Percentiles rank a stretch among this genome's conserved stretches.
Conservation (phyloP, 2,113 vertebrate species). For the Canis aureus region DNA sequence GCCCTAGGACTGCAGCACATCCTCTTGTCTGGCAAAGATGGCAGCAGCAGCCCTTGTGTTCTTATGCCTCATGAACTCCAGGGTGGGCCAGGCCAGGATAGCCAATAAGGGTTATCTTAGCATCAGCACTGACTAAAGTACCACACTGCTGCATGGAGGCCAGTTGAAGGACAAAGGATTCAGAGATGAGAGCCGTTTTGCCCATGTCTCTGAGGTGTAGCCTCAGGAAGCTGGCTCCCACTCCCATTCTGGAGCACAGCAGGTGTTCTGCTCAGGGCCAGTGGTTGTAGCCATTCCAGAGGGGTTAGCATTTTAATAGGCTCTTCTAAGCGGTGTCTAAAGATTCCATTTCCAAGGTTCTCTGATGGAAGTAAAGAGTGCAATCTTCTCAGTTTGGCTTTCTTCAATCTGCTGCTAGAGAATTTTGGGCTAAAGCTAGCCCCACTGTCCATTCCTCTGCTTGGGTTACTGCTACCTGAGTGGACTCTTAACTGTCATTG, state of each 20-base stretch:
- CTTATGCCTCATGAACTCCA: constrained; percentile 52
- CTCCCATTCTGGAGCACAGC: background rate
- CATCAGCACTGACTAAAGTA: background rate
- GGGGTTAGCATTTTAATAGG: background rate
- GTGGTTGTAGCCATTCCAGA: background rate
- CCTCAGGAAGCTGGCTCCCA: background rate
- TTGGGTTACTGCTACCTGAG: background rate
- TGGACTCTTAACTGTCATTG: background rate
- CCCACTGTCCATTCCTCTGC: background rate
- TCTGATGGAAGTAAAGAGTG: background rate
- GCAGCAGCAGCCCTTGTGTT: background rate
- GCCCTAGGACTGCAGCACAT: background rate
- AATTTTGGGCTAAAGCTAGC: background rate
- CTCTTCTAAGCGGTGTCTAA: background rate
- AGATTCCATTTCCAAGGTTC: background rate
- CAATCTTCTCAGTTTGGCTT: background rate
- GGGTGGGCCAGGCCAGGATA: background rate
- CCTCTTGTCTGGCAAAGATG: background rate
- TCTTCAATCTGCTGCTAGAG: background rate
- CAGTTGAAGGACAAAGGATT: constrained; percentile 58
- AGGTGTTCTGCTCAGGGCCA: background rate
- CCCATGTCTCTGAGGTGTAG: background rate
- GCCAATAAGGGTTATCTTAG: constrained; percentile 42
- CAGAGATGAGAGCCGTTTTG: background rate
- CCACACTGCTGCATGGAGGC: background rate